phyloP scores from a whole-genome alignment of 2,113 vertebrate genomes.

The Benitochromis conjunctus region DNA sequence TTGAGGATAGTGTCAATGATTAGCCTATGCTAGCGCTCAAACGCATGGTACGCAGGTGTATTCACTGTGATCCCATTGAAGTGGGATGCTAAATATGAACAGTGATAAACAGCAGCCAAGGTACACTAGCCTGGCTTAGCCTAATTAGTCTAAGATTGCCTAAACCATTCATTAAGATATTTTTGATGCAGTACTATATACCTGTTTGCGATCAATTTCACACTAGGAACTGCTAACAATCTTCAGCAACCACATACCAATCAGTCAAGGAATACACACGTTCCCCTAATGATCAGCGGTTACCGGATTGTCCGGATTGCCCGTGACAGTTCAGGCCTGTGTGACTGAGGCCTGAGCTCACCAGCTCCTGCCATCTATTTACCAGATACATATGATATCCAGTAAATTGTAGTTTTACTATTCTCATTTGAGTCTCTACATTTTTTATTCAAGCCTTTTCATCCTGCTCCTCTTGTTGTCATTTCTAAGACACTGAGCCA shows the following conservation, averaged over 20 bases:
- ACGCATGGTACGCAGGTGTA: not conserved
- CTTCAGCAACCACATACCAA: not conserved
- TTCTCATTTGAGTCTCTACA: not conserved
- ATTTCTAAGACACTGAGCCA: not conserved
- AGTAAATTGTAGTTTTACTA: not conserved
- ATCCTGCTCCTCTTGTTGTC: not conserved
- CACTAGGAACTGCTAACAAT: not conserved
- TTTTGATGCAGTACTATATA: not conserved
- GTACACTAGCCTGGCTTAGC: not conserved
- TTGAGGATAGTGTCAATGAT: not conserved
- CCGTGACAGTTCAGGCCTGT: not conserved
- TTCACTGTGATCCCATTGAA: not conserved
- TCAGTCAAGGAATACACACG: not conserved
- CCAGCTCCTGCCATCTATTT: not conserved
- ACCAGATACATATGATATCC: not conserved
- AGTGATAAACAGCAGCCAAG: not conserved
- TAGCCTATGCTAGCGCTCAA: not conserved
- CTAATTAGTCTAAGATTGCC: not conserved
- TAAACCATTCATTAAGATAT: not conserved
- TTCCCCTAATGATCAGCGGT: rapidly evolving
- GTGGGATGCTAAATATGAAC: not conserved
- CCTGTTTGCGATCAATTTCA: not conserved
- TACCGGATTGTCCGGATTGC: rapidly evolving
- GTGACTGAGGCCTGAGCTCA: not conserved
- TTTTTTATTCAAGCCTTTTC: not conserved